Evolutionary conservation across 2,113 vertebrate genomes (phyloP).

Genomic region (Callocephalon fimbriatum): DNA sequence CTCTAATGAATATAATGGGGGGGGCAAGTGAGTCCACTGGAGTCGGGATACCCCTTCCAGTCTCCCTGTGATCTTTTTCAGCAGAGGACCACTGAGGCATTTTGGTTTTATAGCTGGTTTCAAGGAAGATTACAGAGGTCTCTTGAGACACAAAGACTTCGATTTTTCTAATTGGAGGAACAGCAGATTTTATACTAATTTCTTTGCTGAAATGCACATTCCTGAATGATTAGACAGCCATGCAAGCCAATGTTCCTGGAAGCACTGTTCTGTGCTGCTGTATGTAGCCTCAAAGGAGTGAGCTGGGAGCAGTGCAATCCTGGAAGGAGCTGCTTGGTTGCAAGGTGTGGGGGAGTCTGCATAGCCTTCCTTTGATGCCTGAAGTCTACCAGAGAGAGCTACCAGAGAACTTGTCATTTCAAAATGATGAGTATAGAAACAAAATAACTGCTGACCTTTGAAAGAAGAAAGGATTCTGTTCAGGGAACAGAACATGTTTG

Average conservation of each 20-base stretch:
- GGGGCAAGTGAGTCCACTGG: background rate
- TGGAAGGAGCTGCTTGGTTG: background rate
- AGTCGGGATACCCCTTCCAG: background rate
- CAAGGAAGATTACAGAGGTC: background rate
- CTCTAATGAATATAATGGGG: background rate
- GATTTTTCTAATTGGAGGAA: fast-evolving
- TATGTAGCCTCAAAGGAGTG: background rate
- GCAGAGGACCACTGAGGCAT: background rate
- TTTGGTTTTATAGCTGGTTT: background rate
- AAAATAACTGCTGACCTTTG: background rate
- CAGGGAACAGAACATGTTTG: background rate
- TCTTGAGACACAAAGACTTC: background rate
- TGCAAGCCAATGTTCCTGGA: background rate
- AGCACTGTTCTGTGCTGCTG: background rate
- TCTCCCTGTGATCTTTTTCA: background rate
- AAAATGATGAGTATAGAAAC: background rate
- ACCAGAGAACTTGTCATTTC: fast-evolving
- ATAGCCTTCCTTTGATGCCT: background rate
- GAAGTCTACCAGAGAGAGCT: background rate
- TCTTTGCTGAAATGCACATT: background rate
- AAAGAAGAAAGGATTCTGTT: background rate
- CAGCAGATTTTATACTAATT: background rate
- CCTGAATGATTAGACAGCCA: background rate
- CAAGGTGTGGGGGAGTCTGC: background rate
- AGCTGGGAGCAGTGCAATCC: background rate